These are phyloP conservation scores for Anadara kagoshimensis DNA, from an alignment of 1,140 invertebrate genomes.

Conservation along the genomic window DNA sequence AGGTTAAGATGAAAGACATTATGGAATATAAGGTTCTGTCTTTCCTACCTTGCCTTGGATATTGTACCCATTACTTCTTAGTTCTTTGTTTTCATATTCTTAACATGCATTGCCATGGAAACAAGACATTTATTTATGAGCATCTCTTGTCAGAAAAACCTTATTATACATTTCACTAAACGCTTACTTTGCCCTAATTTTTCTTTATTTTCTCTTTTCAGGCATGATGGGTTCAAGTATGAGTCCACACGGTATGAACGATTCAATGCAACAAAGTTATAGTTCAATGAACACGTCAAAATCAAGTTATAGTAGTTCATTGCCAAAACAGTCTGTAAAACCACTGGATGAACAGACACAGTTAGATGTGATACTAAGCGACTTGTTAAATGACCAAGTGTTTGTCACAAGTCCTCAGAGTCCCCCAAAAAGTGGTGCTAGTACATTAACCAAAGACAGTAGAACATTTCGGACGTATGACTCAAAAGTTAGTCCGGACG, in stretches of 20 bases:
- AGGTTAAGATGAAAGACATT: too few relatives aligned
- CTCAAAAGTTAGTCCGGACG: constrained; percentile 48
- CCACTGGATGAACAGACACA: constrained; percentile 67
- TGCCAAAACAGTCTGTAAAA: constrained; percentile 44
- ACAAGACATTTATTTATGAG: too few relatives aligned
- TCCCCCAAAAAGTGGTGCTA: constrained; percentile 44
- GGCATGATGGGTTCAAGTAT: constrained; percentile 20
- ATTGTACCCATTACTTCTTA: too few relatives aligned
- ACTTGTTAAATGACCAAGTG: constrained; percentile 68
- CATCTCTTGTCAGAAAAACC: too few relatives aligned
- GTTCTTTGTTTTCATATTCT: too few relatives aligned
- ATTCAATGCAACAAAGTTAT: constrained; percentile 7
- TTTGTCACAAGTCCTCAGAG: constrained; percentile 46
- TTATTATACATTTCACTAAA: too few relatives aligned
- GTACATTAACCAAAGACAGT: constrained; percentile 55
- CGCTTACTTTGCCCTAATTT: not conserved
- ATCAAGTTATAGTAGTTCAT: constrained; percentile 35
- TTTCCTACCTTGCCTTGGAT: too few relatives aligned
- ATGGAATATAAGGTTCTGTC: too few relatives aligned
- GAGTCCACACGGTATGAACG: constrained; percentile 10
- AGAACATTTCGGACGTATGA: constrained; percentile 60
- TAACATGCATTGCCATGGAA: too few relatives aligned
- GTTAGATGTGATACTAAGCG: constrained; percentile 70
- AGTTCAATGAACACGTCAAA: constrained; percentile 17
- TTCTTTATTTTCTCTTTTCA: not conserved